Evolutionary conservation across 2,888 invertebrate genomes (phyloP).

Genomic region (Spisula solida): DNA sequence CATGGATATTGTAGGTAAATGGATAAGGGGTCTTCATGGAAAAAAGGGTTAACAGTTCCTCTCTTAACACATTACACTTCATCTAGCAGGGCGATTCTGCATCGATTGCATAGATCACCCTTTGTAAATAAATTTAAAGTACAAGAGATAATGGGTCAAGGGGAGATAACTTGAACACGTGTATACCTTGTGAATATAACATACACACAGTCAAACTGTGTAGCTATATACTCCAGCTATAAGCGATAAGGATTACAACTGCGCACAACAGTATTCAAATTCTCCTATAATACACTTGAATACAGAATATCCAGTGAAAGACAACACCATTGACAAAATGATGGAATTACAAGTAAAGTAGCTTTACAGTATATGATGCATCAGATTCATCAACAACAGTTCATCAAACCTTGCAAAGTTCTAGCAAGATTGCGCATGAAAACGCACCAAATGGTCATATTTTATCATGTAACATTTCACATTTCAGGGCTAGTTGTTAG

Average conservation of each 20-base stretch:
- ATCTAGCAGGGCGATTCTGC: constrained; percentile 22
- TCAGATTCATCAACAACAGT: background rate
- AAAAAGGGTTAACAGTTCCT: background rate
- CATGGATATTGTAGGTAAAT: too few species aligned
- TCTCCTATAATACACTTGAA: background rate
- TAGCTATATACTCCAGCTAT: constrained; percentile 46
- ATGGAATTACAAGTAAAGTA: background rate
- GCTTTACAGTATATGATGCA: background rate
- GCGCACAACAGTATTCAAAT: constrained; percentile 54
- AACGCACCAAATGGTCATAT: too few species aligned
- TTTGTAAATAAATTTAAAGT: background rate
- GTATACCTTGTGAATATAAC: constrained; percentile 25
- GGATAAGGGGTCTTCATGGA: too few species aligned
- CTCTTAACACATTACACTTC: background rate
- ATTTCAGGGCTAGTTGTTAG: background rate
- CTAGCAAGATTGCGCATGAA: too few species aligned
- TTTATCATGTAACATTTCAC: background rate
- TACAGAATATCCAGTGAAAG: background rate
- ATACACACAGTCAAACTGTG: constrained; percentile 47
- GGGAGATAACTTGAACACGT: background rate
- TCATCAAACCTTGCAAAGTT: background rate
- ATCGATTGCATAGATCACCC: constrained; percentile 22
- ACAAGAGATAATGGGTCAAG: background rate
- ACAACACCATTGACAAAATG: background rate
- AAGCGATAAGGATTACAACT: constrained; percentile 57